phyloP scores from a whole-genome alignment of 1,140 invertebrate genomes.

The Drosophila grimshawi region DNA sequence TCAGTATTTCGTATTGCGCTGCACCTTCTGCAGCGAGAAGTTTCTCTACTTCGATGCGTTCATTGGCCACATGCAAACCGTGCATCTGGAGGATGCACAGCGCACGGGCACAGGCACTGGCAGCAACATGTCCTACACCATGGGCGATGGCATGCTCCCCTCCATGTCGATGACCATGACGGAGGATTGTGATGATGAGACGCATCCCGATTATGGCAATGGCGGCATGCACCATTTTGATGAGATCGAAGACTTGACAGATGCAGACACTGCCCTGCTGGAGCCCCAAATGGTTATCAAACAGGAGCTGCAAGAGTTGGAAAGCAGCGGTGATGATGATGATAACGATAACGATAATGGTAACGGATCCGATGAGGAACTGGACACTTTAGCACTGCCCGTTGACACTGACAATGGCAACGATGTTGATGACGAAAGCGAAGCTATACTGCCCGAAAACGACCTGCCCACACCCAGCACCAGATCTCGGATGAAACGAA shows the following conservation, averaged over 20 bases:
- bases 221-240: conserved; percentile 51
- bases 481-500: conserved; percentile 54
- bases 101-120: conserved; percentile 15
- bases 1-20: conserved; percentile 76
- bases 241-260: conserved; percentile 76
- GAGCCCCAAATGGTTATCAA: conserved; percentile 82
- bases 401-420: conserved; percentile 43
- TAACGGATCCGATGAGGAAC: conserved; percentile 20
- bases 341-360: conserved; percentile 17
- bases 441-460: conserved; percentile 64
- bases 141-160: conserved; percentile 26
- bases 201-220: conserved; percentile 29
- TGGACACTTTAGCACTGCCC: conserved; percentile 11
- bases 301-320: conserved; percentile 69
- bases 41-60: conserved; percentile 82
- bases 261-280: conserved; percentile 69
- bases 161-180: conserved; percentile 50
- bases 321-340: conserved; percentile 52
- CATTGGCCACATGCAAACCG: conserved; percentile 79
- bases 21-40: conserved; percentile 73
- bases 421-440: conserved; percentile 47
- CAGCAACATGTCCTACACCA: conserved; percentile 8
- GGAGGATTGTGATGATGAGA: conserved; percentile 12
- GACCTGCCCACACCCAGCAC: conserved; percentile 33
- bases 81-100: conserved; percentile 57